Evolutionary conservation across 2,113 vertebrate species (phyloP).

Genomic region (Tautogolabrus adspersus): DNA sequence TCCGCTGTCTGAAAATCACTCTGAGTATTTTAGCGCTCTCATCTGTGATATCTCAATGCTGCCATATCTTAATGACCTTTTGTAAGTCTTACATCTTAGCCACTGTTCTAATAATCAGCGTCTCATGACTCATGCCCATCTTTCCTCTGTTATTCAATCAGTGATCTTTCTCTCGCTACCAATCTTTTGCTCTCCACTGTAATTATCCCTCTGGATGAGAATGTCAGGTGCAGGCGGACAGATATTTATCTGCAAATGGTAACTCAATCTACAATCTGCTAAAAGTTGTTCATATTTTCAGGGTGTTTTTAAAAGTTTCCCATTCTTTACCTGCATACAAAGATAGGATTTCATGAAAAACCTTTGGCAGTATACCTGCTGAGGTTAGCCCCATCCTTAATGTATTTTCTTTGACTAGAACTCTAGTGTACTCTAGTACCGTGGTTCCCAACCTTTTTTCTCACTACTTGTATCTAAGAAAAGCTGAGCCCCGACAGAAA

Average conservation of each 20-base stretch:
- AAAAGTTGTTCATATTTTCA: conserved; percentile 38
- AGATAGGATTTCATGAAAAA: conserved; percentile 2
- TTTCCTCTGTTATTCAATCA: conserved; percentile 74
- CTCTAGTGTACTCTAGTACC: neutral
- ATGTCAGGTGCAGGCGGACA: conserved; percentile 72
- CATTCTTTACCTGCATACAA: neutral
- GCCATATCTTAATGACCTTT: conserved; percentile 77
- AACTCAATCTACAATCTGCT: conserved; percentile 53
- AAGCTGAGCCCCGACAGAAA: no score
- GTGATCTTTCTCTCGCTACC: conserved; percentile 71
- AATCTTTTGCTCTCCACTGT: conserved; percentile 70
- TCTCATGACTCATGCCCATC: conserved; percentile 77
- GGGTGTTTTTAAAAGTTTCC: conserved; percentile 35
- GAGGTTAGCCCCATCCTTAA: neutral
- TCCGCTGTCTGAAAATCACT: conserved; percentile 17
- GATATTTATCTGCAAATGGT: conserved; percentile 70
- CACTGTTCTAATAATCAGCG: conserved; percentile 75
- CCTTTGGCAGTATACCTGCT: neutral
- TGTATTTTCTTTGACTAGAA: neutral
- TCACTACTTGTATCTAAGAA: no score
- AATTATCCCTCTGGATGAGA: conserved; percentile 76
- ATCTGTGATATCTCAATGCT: conserved; percentile 69
- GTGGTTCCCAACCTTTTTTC: no score
- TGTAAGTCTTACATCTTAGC: conserved; percentile 73
- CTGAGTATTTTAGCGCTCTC: conserved; percentile 62